Evolutionary conservation across 92 coral and sea anemone genomes (phyloP).

Genomic region (Phymanthus crucifer): DNA sequence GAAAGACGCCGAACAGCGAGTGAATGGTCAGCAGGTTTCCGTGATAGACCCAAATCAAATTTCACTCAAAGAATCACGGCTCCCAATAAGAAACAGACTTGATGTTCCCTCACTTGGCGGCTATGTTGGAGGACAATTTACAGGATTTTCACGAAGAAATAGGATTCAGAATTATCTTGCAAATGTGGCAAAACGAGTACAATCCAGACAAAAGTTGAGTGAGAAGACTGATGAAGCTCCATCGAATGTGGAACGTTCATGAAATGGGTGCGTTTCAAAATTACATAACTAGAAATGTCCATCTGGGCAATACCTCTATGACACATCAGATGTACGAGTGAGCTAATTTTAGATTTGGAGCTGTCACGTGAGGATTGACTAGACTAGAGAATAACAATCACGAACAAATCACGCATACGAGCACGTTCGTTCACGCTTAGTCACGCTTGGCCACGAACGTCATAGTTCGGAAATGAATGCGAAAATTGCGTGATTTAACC

Average conservation of each 20-base stretch:
- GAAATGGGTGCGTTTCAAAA: no score
- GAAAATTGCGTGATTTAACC: not conserved
- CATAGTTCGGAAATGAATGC: not conserved
- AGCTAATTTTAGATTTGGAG: no score
- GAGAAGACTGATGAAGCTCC: not conserved
- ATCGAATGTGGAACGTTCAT: not conserved
- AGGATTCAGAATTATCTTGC: slow-evolving; percentile 5
- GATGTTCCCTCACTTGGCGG: slow-evolving; percentile 68
- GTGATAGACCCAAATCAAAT: slow-evolving; percentile 81
- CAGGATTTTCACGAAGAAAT: slow-evolving; percentile 23
- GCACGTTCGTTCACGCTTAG: not conserved
- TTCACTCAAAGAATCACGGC: slow-evolving; percentile 71
- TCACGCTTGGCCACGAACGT: slow-evolving; percentile 1
- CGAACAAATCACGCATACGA: not conserved
- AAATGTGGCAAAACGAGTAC: not conserved
- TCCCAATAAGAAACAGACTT: slow-evolving; percentile 62
- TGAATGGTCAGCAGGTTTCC: slow-evolving; percentile 82
- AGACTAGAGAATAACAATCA: not conserved
- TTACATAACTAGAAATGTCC: no score
- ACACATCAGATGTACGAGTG: no score
- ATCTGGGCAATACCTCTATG: no score
- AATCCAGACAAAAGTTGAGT: not conserved
- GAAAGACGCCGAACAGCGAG: slow-evolving; percentile 58
- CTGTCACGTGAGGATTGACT: no score
- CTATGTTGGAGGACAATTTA: slow-evolving; percentile 24